Evolutionary conservation across 2,797 vertebrate species (phyloP), one percentile per base, ranked within the genome.

Genomic region (Protosalanx chinensis): DNA sequence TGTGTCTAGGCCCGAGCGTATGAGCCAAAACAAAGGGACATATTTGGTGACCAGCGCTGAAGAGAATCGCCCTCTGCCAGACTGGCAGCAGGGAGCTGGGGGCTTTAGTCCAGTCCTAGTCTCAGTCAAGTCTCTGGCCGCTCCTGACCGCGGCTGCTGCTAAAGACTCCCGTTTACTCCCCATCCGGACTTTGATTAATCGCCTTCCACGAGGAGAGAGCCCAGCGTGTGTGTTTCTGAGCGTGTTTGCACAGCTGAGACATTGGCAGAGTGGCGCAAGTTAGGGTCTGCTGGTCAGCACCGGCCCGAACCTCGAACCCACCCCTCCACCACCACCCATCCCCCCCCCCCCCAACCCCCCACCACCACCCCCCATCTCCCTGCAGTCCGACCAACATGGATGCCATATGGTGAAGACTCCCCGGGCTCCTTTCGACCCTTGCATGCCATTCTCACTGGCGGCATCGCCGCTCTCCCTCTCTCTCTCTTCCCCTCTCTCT

Each of bases 131-230:
- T 46, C 57, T 75, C 59, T 15, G 1, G 30, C 68, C 72, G 59
- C 72, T 74, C 56, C 32, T 37, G 10, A 5, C 35, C 5, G 35
- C 35, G 1, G 33, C 33, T 33, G 33, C 33, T 33, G 8, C 69
- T 46, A 68, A 73, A 58, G 56, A 49, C 64, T 65, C 66, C 27
- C 64, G 57, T 30, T 23, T 41, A 56, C 56, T 53, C 59, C 6
- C 65, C 65, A 82, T 76, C 72, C 56, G 77, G 67, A 80, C 80
- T 81, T 78, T 83, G 72, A 86, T 76, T 69, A 85, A 79, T 80
- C 68, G 18, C 64, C 12, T 15, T 77, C 85, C 79, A 81, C 78
- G 81, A 81, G 78, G n/a, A n/a, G 78, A 73, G 73, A 64, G 81
- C 79, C 87, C 84, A 85, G 32, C 61, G 74, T 80, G 74, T 81